Conservation (phyloP, 2,113 vertebrate genomes). For the Glaucidium brasilianum region DNA sequence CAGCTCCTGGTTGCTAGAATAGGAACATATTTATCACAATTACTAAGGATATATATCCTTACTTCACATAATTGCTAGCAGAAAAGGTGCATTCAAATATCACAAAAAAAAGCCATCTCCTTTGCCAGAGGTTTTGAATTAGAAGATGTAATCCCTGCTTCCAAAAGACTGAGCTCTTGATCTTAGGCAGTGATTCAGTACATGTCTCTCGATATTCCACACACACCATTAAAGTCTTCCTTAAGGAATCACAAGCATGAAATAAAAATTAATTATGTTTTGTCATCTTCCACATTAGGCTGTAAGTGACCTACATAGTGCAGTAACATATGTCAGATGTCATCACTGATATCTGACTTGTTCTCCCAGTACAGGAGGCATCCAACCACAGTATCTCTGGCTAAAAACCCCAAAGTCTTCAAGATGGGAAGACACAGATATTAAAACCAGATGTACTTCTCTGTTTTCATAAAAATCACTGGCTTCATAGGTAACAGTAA, state of each 20-base stretch:
- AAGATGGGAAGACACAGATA: neutral
- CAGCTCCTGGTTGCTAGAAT: neutral
- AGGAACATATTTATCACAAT: neutral
- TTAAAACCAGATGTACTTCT: neutral
- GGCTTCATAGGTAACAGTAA: neutral
- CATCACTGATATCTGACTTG: neutral
- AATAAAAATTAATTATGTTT: conserved; percentile 49
- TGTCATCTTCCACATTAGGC: neutral
- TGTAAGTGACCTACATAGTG: conserved; percentile 12
- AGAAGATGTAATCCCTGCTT: neutral
- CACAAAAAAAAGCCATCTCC: neutral
- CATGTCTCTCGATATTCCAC: neutral
- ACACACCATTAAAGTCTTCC: neutral
- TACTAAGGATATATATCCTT: neutral
- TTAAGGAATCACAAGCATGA: conserved; percentile 16
- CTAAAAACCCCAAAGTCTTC: neutral
- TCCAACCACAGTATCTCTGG: neutral
- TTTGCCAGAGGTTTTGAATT: neutral
- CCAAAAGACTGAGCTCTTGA: neutral
- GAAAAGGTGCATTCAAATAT: neutral
- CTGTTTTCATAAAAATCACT: neutral
- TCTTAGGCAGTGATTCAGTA: neutral
- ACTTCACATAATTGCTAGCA: neutral
- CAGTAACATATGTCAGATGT: conserved; percentile 32
- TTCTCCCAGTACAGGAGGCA: neutral